A percentile compares a stretch with the other conserved stretches of the same genome.
Conservation (phyloP, 2,797 vertebrate genomes). For the Gallirallus australis region DNA sequence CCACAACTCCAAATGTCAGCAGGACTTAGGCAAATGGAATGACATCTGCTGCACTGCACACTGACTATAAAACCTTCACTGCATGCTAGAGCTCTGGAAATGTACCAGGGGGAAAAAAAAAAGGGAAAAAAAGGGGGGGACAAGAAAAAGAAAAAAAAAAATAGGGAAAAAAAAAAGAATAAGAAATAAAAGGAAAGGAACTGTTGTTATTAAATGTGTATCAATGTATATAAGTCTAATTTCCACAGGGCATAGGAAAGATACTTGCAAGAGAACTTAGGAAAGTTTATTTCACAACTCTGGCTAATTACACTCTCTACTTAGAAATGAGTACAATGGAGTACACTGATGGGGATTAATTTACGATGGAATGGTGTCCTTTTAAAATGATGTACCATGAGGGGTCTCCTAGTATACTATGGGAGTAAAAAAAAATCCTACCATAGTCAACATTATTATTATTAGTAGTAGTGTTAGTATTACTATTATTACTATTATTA, state of each 20-base stretch:
- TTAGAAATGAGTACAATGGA: neutral
- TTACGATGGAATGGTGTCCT: neutral
- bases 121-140: too few species aligned
- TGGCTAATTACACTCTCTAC: neutral
- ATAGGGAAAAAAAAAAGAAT: conserved; percentile 25
- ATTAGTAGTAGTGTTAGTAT: too few species aligned
- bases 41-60: conserved; percentile 93
- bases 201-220: conserved; percentile 73
- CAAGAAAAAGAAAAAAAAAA: too few species aligned
- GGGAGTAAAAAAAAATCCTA: neutral
- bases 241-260: conserved; percentile 40
- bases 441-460: neutral
- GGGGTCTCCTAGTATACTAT: neutral
- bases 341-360: neutral
- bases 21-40: conserved; percentile 96
- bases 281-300: conserved; percentile 1
- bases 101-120: conserved; percentile 74
- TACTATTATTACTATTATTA: neutral
- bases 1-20: conserved; percentile 95
- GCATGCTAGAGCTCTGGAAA: conserved; percentile 86
- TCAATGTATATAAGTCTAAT: conserved; percentile 64
- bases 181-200: conserved; percentile 41
- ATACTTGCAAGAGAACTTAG: conserved; percentile 47
- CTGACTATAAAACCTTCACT: conserved; percentile 89
- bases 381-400: neutral